Evolutionary conservation across 2,888 invertebrate species (phyloP).

Genomic region (Lobophora halterata): DNA sequence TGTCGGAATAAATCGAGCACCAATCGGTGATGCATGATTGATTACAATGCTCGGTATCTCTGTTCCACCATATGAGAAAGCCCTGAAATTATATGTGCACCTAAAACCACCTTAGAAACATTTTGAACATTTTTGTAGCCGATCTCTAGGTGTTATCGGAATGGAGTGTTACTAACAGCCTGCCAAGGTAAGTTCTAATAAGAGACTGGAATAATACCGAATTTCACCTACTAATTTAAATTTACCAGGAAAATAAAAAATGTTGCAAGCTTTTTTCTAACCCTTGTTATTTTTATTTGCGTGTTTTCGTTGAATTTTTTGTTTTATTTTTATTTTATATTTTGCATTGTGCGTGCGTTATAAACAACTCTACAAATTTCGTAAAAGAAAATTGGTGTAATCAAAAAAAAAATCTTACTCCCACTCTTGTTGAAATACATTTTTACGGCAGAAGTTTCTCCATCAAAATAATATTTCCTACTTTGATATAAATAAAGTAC

Average conservation of each 20-base stretch:
- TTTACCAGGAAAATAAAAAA: conserved; percentile 4
- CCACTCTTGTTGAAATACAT: no score
- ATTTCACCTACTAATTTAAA: no score
- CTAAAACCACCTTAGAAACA: conserved; percentile 9
- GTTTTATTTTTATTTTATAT: conserved; percentile 20
- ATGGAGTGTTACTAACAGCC: conserved; percentile 47
- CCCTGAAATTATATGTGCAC: no score
- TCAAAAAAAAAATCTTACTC: no score
- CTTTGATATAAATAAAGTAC: no score
- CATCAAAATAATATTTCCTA: background rate
- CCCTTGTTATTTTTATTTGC: conserved; percentile 47
- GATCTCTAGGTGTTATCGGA: conserved; percentile 15
- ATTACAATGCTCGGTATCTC: no score
- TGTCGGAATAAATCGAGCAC: background rate
- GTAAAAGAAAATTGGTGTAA: no score
- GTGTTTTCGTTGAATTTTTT: conserved; percentile 21
- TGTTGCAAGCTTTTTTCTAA: conserved; percentile 43
- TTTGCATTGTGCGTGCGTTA: conserved; percentile 10
- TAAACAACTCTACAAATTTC: no score
- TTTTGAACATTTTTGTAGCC: no score
- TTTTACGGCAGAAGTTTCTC: background rate
- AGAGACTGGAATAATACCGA: no score
- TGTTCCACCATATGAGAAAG: no score
- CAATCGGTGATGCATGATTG: conserved; percentile 10
- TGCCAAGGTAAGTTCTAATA: conserved; percentile 37